These are phyloP conservation scores for Margarornis squamiger DNA, from an alignment of 2,797 vertebrate genomes.

Conservation along the genomic window DNA sequence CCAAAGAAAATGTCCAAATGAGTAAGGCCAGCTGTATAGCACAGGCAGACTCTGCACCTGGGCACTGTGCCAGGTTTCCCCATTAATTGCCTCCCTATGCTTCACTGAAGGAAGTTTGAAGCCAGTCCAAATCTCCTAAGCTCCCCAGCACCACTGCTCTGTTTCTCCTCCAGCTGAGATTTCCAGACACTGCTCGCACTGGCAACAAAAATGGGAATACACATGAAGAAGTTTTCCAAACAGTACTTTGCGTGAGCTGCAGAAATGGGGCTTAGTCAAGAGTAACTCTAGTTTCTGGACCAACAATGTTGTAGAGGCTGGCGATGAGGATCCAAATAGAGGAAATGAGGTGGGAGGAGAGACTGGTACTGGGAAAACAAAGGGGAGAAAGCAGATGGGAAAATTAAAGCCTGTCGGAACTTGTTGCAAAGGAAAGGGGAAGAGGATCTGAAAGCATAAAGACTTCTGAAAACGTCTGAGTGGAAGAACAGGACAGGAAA, in stretches of 20 bases:
- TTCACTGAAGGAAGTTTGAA: conserved; percentile 56
- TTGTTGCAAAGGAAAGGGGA: neutral
- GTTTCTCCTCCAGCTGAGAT: conserved; percentile 9
- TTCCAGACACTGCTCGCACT: conserved; percentile 16
- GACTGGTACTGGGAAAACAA: neutral
- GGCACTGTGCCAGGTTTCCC: conserved; percentile 40
- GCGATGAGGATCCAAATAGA: neutral
- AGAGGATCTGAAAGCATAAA: neutral
- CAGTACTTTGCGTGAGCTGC: neutral
- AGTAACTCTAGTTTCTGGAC: neutral
- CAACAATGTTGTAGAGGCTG: neutral
- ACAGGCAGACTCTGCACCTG: conserved; percentile 32
- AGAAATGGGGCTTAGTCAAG: neutral
- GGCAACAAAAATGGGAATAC: neutral
- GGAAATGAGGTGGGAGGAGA: conserved; percentile 5
- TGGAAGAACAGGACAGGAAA: neutral
- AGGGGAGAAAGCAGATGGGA: neutral
- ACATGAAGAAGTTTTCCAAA: neutral
- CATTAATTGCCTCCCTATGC: conserved; percentile 56
- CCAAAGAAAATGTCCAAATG: conserved; percentile 57
- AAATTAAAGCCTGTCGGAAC: neutral
- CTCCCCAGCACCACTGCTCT: conserved; percentile 37
- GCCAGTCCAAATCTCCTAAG: conserved; percentile 47
- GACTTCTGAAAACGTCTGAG: neutral
- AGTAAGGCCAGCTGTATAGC: conserved; percentile 48